These are phyloP conservation scores for Zhuqinia jingwanae DNA, from an alignment of 2,888 invertebrate species.

Conservation along the genomic window DNA sequence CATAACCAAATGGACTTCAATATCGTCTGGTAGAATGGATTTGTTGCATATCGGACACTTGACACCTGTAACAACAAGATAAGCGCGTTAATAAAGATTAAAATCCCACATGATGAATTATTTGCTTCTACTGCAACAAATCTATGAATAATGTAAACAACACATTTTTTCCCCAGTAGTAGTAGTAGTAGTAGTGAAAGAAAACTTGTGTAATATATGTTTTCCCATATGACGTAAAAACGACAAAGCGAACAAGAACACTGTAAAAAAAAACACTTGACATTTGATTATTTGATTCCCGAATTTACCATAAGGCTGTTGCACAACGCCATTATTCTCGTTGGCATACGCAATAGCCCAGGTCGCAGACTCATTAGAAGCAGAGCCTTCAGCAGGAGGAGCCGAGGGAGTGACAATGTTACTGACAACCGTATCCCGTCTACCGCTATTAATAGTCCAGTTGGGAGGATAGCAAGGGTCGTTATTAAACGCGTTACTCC, in stretches of 20 bases:
- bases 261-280: too few relatives aligned
- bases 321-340: constrained; percentile 32
- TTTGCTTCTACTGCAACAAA: too few relatives aligned
- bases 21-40: constrained; percentile 98
- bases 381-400: constrained; percentile 35
- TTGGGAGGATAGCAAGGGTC: constrained; percentile 40
- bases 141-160: too few relatives aligned
- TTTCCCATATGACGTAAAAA: too few relatives aligned
- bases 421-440: neutral
- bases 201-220: too few relatives aligned
- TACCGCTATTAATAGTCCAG: constrained; percentile 42
- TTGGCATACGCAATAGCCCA: constrained; percentile 54
- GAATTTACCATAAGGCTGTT: constrained; percentile 46
- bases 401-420: constrained; percentile 47
- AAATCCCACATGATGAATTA: too few relatives aligned
- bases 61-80: constrained; percentile 88
- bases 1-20: constrained; percentile 99
- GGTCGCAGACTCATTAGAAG: neutral
- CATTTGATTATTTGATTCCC: too few relatives aligned
- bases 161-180: too few relatives aligned
- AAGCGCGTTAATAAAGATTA: constrained; percentile 52
- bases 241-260: too few relatives aligned
- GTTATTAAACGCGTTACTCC: constrained; percentile 14
- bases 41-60: constrained; percentile 99
- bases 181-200: too few relatives aligned